phyloP scores from a whole-genome alignment of 2,888 invertebrate species.

The Melitaea athalia region DNA sequence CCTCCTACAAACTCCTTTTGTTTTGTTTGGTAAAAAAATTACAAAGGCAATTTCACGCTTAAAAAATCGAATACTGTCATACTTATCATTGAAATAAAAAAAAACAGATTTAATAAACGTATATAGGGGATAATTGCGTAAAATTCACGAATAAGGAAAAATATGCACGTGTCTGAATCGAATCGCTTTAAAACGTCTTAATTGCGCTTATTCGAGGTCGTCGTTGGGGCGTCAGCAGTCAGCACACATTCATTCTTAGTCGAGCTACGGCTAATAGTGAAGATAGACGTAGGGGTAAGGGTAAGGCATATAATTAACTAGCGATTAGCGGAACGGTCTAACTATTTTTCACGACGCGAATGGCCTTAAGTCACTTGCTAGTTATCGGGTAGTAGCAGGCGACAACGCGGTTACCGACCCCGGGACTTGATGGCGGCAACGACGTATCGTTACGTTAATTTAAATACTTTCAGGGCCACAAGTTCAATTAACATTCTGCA shows the following conservation, averaged over 20 bases:
- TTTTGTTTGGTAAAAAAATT: slow-evolving; percentile 40
- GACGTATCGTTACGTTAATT: slow-evolving; percentile 45
- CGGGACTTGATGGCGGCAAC: slow-evolving; percentile 52
- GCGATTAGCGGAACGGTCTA: slow-evolving; percentile 20
- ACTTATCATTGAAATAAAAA: slow-evolving; percentile 57
- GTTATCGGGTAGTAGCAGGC: slow-evolving; percentile 60
- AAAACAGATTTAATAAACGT: slow-evolving; percentile 68
- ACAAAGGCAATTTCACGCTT: slow-evolving; percentile 67
- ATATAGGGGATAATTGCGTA: slow-evolving; percentile 73
- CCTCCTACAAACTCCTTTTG: slow-evolving; percentile 7
- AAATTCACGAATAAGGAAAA: slow-evolving; percentile 74
- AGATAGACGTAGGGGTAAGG: slow-evolving; percentile 5
- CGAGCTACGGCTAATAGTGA: slow-evolving; percentile 59
- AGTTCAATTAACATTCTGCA: slow-evolving; percentile 54
- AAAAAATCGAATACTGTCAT: slow-evolving; percentile 57
- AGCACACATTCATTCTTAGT: slow-evolving; percentile 44
- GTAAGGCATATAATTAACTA: slow-evolving; percentile 19
- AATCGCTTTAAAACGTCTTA: slow-evolving; percentile 78
- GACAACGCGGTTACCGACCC: slow-evolving; percentile 71
- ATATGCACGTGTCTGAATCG: slow-evolving; percentile 76
- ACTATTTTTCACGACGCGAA: slow-evolving; percentile 40
- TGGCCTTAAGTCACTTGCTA: slow-evolving; percentile 43
- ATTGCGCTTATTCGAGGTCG: slow-evolving; percentile 72
- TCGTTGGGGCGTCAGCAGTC: slow-evolving; percentile 43
- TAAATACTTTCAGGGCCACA: slow-evolving; percentile 49